phyloP scores from a whole-genome alignment of 1,140 invertebrate genomes.

The Gerris buenoi region DNA sequence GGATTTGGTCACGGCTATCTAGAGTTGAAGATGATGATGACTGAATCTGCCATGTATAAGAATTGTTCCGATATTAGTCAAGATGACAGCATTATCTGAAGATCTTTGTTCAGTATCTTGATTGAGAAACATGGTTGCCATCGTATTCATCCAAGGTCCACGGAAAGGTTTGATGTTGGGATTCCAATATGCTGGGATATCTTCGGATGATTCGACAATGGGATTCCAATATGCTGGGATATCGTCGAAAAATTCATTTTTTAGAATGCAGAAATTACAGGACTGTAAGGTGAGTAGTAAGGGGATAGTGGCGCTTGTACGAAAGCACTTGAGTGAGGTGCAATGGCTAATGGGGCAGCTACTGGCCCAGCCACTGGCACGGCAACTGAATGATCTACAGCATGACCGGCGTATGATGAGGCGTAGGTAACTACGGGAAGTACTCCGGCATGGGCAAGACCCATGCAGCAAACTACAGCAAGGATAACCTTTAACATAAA shows the following conservation, averaged over 20 bases:
- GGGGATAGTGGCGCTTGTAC: not conserved
- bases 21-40: too few relatives aligned
- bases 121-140: too few relatives aligned
- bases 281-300: not conserved
- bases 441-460: conserved; percentile 34
- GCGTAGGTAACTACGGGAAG: conserved; percentile 35
- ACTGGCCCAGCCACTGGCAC: conserved; percentile 35
- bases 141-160: too few relatives aligned
- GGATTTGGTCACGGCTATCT: too few relatives aligned
- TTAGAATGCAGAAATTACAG: not conserved
- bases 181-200: too few relatives aligned
- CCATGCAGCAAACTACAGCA: conserved; percentile 21
- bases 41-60: too few relatives aligned
- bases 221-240: not conserved
- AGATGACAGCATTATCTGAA: too few relatives aligned
- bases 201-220: too few relatives aligned
- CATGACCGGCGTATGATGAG: conserved; percentile 42
- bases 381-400: conserved; percentile 41
- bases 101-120: too few relatives aligned
- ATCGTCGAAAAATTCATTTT: too few relatives aligned
- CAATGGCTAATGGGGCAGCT: conserved; percentile 6
- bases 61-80: too few relatives aligned
- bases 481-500: not conserved
- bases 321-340: not conserved
- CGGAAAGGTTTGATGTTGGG: too few relatives aligned